Evolutionary conservation across 2,113 vertebrate genomes (phyloP).

Genomic region (Trematocara unimaculatum): DNA sequence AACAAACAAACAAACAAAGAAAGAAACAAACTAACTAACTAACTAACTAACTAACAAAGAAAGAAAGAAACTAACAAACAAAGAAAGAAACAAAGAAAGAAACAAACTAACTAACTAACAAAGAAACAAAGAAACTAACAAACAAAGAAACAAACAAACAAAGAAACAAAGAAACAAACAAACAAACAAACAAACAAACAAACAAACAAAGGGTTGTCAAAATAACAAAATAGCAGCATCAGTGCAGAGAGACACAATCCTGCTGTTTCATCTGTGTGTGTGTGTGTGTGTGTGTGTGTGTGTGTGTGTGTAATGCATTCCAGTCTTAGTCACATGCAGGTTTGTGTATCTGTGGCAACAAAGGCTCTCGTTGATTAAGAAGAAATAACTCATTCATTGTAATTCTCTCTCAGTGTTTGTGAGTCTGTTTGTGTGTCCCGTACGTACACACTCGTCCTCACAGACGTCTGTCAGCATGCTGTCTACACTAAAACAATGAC

Average conservation of each 20-base stretch:
- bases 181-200: not conserved
- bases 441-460: not conserved
- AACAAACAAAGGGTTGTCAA: not conserved
- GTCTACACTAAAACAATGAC: not conserved
- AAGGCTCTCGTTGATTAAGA: constrained; percentile 37
- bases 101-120: no score
- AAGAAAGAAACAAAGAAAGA: no score
- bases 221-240: not conserved
- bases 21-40: no score
- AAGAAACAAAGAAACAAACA: not conserved
- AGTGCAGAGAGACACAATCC: not conserved
- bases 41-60: no score
- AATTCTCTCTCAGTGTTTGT: not conserved
- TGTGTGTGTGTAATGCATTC: constrained; percentile 4
- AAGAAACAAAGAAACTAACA: no score
- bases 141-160: no score
- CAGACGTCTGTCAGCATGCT: not conserved
- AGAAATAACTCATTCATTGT: constrained; percentile 15
- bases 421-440: not conserved
- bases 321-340: constrained; percentile 42
- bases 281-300: not conserved
- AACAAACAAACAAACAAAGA: no score
- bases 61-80: no score
- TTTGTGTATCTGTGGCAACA: constrained; percentile 21
- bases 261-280: not conserved